phyloP scores from a whole-genome alignment of 2,113 vertebrate species.

The Hymenochirus boettgeri region DNA sequence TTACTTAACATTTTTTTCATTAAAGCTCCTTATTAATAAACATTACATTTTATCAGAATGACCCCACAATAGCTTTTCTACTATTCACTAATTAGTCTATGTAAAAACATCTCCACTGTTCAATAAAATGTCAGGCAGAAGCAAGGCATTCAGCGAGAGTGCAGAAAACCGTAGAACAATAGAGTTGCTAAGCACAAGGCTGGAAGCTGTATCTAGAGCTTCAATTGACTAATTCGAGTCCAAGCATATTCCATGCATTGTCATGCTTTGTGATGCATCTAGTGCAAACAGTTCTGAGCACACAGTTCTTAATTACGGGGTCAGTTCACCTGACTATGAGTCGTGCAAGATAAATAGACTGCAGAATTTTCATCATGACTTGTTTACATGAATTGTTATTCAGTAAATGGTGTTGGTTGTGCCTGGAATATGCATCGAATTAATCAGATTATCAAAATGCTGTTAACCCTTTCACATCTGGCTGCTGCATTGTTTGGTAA shows the following conservation, averaged over 20 bases:
- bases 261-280: slow-evolving; percentile 13
- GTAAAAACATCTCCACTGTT: too few species aligned
- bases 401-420: neutral
- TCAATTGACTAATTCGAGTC: slow-evolving; percentile 23
- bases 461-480: neutral
- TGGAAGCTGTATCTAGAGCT: slow-evolving; percentile 5
- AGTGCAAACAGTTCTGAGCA: slow-evolving; percentile 23
- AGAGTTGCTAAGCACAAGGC: slow-evolving; percentile 35
- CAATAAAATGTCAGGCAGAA: too few species aligned
- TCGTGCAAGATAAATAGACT: slow-evolving; percentile 20
- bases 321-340: slow-evolving; percentile 8
- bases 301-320: slow-evolving; percentile 11
- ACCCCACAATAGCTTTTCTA: too few species aligned
- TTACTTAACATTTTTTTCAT: too few species aligned
- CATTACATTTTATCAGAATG: too few species aligned
- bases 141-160: too few species aligned
- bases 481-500: too few species aligned
- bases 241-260: slow-evolving; percentile 22
- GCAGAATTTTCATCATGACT: neutral
- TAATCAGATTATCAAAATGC: neutral
- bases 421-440: neutral
- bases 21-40: too few species aligned
- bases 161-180: too few species aligned
- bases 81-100: too few species aligned
- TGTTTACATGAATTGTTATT: neutral